phyloP scores from a whole-genome alignment of 2,888 invertebrate species.

The Andricus curvator region DNA sequence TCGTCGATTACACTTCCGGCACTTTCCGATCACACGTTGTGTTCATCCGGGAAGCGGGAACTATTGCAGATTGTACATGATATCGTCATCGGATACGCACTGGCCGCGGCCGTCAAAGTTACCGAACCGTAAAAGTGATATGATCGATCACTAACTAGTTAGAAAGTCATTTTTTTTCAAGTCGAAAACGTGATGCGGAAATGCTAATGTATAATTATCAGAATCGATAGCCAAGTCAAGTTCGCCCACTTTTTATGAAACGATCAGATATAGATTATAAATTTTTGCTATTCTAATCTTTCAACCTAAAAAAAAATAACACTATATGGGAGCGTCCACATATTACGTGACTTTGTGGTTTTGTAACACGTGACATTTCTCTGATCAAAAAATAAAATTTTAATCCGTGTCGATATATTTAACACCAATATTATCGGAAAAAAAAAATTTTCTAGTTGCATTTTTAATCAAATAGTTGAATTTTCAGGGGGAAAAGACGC shows the following conservation, averaged over 20 bases:
- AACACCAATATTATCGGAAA: too few species aligned
- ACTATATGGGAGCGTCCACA: too few species aligned
- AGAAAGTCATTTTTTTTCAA: constrained; percentile 32
- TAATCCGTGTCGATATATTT: too few species aligned
- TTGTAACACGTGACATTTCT: too few species aligned
- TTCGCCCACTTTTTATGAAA: not conserved
- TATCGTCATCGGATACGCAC: not conserved
- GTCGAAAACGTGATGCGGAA: constrained; percentile 13
- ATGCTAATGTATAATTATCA: constrained; percentile 12
- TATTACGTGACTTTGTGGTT: too few species aligned
- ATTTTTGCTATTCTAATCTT: too few species aligned
- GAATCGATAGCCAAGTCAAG: constrained; percentile 19
- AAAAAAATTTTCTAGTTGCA: too few species aligned
- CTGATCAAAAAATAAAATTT: too few species aligned
- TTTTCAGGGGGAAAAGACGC: too few species aligned
- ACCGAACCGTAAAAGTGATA: constrained; percentile 35
- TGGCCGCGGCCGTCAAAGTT: constrained; percentile 29
- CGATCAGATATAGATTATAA: not conserved
- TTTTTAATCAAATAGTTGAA: too few species aligned
- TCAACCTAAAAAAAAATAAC: too few species aligned
- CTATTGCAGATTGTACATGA: constrained; percentile 11
- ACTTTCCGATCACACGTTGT: constrained; percentile 39
- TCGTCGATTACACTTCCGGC: constrained; percentile 35
- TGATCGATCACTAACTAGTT: constrained; percentile 25
- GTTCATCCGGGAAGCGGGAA: constrained; percentile 30